A percentile compares a stretch with the other conserved stretches of the same genome.
phyloP scores from a whole-genome alignment of 1,140 invertebrate species.

The Nebria ingens region DNA sequence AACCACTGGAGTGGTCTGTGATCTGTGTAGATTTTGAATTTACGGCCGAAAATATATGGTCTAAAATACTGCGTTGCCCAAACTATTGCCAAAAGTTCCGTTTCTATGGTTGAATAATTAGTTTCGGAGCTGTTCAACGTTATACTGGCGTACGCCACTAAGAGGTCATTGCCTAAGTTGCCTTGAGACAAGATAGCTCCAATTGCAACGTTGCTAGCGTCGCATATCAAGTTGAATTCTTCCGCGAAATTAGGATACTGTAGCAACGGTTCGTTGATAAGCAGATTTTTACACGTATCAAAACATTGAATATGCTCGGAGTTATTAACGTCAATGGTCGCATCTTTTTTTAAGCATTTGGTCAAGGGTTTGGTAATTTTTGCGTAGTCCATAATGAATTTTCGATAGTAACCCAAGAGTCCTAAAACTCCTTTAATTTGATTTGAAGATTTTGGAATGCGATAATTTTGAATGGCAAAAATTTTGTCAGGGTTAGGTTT shows the following conservation, averaged over 20 bases:
- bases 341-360: too few species aligned
- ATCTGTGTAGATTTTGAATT: not conserved
- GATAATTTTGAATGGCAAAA: not conserved
- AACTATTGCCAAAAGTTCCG: not conserved
- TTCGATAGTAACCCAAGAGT: too few species aligned
- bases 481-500: not conserved
- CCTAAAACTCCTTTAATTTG: not conserved
- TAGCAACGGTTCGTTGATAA: constrained; percentile 16
- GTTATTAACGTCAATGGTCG: not conserved
- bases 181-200: constrained; percentile 24
- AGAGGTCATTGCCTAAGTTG: constrained; percentile 15
- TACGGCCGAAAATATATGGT: not conserved
- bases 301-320: not conserved
- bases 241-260: constrained; percentile 26
- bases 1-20: too few species aligned
- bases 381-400: not conserved
- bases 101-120: not conserved
- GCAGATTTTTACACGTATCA: not conserved
- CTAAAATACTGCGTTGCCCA: not conserved
- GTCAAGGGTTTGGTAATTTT: not conserved
- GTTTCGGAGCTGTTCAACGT: not conserved
- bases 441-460: not conserved
- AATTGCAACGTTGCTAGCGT: constrained; percentile 17
- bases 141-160: not conserved
- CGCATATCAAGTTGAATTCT: constrained; percentile 23